Percentiles rank a stretch among this genome's conserved stretches.
These are phyloP conservation scores for Mystacornis crossleyi DNA, from an alignment of 2,113 vertebrate genomes.

Conservation along the genomic window DNA sequence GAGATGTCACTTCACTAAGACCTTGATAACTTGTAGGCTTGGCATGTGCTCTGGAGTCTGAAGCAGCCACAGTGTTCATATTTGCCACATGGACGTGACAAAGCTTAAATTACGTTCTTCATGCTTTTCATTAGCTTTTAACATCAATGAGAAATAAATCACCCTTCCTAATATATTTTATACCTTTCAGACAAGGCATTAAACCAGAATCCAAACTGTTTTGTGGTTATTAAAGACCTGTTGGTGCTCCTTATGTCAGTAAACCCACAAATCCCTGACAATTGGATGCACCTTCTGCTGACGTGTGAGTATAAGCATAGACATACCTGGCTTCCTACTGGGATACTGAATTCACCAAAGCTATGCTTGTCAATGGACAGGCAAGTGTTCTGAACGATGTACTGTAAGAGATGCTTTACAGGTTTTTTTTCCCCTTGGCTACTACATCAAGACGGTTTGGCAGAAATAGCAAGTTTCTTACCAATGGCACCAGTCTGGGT, in stretches of 20 bases:
- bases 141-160: neutral
- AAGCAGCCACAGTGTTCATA: neutral
- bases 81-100: neutral
- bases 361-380: neutral
- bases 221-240: neutral
- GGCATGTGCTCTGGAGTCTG: neutral
- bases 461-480: neutral
- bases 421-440: rapidly evolving
- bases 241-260: neutral
- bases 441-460: neutral
- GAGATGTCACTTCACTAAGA: neutral
- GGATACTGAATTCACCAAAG: neutral
- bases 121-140: neutral
- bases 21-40: neutral
- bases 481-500: neutral
- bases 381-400: neutral
- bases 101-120: neutral
- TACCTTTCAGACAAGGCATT: neutral
- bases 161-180: neutral
- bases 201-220: neutral
- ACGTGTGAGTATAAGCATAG: neutral
- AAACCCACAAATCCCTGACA: neutral
- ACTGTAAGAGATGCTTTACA: neutral
- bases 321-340: neutral
- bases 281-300: neutral